Evolutionary conservation across 2,888 invertebrate genomes (phyloP).

Genomic region (Nemoura dubitans): DNA sequence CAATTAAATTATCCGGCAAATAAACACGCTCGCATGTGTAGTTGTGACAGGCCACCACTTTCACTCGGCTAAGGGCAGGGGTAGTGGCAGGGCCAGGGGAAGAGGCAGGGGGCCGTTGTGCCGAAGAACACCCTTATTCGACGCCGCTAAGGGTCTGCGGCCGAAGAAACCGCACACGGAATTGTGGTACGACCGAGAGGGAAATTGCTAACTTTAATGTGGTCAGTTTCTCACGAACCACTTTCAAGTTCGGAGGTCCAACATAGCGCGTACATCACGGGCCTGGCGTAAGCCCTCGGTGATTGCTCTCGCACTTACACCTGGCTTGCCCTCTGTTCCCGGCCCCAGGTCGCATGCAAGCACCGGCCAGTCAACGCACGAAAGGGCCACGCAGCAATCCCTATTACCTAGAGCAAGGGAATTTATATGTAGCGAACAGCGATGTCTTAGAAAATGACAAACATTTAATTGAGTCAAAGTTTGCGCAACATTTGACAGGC

Average conservation of each 20-base stretch:
- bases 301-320: not conserved
- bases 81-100: not conserved
- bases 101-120: not conserved
- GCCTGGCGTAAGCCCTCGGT: not conserved
- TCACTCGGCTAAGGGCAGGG: not conserved
- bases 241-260: not conserved
- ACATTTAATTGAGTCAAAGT: not conserved
- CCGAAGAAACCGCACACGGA: not conserved
- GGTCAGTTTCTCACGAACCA: constrained; percentile 12
- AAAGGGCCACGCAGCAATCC: not conserved
- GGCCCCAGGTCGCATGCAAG: not conserved
- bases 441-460: not conserved
- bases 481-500: not conserved
- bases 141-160: not conserved
- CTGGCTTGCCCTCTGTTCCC: not conserved
- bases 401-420: not conserved
- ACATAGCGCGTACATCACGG: not conserved
- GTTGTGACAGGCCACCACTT: constrained; percentile 5
- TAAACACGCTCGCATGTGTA: not conserved
- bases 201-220: constrained; percentile 12
- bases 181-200: constrained; percentile 7
- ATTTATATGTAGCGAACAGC: not conserved
- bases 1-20: not conserved
- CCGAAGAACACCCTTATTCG: not conserved
- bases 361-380: too few relatives aligned